Evolutionary conservation across 2,888 invertebrate species (phyloP), one percentile per base, ranked within the genome.

Genomic region (Epinotia ramella): DNA sequence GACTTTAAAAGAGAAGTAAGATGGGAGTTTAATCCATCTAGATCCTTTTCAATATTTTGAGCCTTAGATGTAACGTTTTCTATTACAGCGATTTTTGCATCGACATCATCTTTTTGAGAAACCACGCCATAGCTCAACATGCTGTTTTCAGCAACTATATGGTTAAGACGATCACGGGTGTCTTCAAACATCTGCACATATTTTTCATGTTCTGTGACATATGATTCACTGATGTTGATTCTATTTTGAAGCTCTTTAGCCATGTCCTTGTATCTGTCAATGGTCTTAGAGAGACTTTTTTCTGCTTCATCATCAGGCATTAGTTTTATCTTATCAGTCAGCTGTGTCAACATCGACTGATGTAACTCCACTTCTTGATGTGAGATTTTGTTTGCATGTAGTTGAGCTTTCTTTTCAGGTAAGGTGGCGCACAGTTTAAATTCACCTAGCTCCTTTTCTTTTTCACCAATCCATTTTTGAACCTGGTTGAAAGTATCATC

Each of bases 401-500:
- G 92, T 56, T 97, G 97, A 33, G 97, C 95, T 91, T 98, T 98
- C 92, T 99, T 99, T 82, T 99, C 98, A 1, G 97, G 96, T 67
- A 99, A 93, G 0, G 97, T 97, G 1, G 98, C 96, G 83, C 97
- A 96, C 4, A 97, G 90, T 80, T 97, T 96, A 71, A 96, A 95
- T 69, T 96, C 96, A 57, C 96, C 96, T 1, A 96, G 96, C 53
- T 98, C 94, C 85, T 97, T 97, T 67, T 95, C 95, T 86, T 97
- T 97, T 0, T 98, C 98, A 73, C 95, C 95, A 44, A 99, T 95
- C 97, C 99, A 99, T 85, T 97, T 96, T 80, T 97, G 96, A 9
- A 98, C 96, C 95, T 98, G 98, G 65, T 96, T 96, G 81, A 97
- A 97, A 78, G 98, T 98, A 82, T 99, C 98, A 87, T 99, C 98